A percentile compares a stretch with the other conserved stretches of the same genome.
Evolutionary conservation across 2,113 vertebrate species (phyloP).

Genomic region (Chaetodon trifascialis): DNA sequence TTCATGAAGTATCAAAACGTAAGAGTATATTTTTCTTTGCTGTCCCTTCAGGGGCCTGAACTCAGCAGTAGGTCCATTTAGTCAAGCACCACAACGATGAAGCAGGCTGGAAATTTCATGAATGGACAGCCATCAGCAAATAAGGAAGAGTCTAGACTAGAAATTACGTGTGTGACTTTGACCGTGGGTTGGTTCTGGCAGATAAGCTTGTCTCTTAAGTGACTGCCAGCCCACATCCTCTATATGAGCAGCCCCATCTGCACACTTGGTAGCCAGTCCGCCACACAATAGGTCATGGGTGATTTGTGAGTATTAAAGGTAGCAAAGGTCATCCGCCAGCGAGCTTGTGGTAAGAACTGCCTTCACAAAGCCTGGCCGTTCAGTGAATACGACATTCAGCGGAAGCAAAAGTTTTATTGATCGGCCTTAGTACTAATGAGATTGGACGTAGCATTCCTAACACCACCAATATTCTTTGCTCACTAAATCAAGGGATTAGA

Average conservation of each 20-base stretch:
- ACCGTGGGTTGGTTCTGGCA: slow-evolving; percentile 12
- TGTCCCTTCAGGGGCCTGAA: background rate
- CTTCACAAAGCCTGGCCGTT: slow-evolving; percentile 43
- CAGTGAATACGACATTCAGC: slow-evolving; percentile 51
- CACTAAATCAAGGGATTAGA: slow-evolving; percentile 71
- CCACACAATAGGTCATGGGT: slow-evolving; percentile 33
- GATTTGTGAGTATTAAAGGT: slow-evolving; percentile 55
- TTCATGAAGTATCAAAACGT: slow-evolving; percentile 4
- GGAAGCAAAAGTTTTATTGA: slow-evolving; percentile 63
- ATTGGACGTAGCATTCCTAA: slow-evolving; percentile 60
- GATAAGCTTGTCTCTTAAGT: slow-evolving; percentile 4
- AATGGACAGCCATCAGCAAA: slow-evolving; percentile 5
- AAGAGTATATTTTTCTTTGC: background rate
- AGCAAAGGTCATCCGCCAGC: slow-evolving; percentile 52
- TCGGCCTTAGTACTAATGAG: slow-evolving; percentile 64
- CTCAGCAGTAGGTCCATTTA: slow-evolving; percentile 3
- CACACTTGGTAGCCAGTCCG: background rate
- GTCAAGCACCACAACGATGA: background rate
- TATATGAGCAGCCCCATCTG: background rate
- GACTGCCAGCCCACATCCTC: background rate
- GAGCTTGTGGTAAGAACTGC: slow-evolving; percentile 18
- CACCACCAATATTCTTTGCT: slow-evolving; percentile 59
- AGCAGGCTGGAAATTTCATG: slow-evolving; percentile 25
- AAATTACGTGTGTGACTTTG: background rate
- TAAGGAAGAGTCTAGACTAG: slow-evolving; percentile 6